Base-by-base conservation (phyloP, 2,113 vertebrate genomes). In the Carettochelys insculpta region DNA sequence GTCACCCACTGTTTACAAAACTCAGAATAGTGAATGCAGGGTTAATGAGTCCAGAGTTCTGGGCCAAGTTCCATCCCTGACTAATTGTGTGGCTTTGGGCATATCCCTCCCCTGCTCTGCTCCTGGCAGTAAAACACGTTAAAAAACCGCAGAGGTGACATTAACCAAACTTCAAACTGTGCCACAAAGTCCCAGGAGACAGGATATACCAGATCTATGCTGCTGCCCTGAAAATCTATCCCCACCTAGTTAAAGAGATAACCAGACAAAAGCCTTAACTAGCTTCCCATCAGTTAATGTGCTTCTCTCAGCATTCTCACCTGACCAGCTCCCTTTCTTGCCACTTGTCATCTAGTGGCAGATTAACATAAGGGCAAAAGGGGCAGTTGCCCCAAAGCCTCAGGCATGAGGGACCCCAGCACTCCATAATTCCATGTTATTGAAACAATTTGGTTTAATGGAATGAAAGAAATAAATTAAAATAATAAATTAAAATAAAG, bases 81-180 rank as follows among this genome's bases (percentile, higher is more conserved):
- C 5, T 50, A 65, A 25, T 38, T 88, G 24, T 50, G 76, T 83
- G 85, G 68, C 1, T 75, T 7, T 48, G 54, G 65, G 51, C 29
- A 91, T 13, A 81, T 11, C 22, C 20, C 38, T 2, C 0, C 0
- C 1, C 13, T 84, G 86, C 68, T 19, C 71, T 82, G 48, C 20
- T 77, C 47, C 5, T 0, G 52, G 47, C 3, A 86, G 41, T 47
- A 47, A 10, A 34, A 48, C 2, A 19, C 3, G 79, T n/a, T 45
- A 79, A 12, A 51, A 34, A 12, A 87, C 2, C n/a, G 58, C 34
- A 83, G 2, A 1, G 1, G 1, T 11, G 47, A 24, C 8, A 68
- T 5, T 77, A 82, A 91, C 34, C n/a, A 8, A 29, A 86, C 71
- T 73, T 47, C 11, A 53, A 3, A 65, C 43, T 47, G 8, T 80